Evolutionary conservation across 2,113 vertebrate species (phyloP), one percentile per base, ranked within the genome.

Genomic region (Ellobius talpinus): DNA sequence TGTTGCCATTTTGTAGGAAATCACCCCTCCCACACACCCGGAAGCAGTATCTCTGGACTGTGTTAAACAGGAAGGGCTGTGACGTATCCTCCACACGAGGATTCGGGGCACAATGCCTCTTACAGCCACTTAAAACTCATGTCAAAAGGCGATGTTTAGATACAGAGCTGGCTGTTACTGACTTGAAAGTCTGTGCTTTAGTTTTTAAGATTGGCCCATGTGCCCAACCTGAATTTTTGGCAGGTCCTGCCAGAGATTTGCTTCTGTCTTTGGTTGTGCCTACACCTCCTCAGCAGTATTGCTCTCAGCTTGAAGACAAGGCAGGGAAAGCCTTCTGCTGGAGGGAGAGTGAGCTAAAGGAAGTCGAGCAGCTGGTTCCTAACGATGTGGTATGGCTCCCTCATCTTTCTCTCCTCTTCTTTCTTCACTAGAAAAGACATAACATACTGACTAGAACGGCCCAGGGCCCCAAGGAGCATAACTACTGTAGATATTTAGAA

Each of bases 161-260:
- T 82, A 68, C 33, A 88, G 65, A 96, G 63, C 93, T 87, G n/a
- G 36, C 92, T 91, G 73, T 65, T 61, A 92, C 33, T 87, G 45
- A 93, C 66, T 89, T 94, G 77, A 66, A 94, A 96, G 81, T 92
- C 93, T 90, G 42, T 94, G 68, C 90, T 88, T 85, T 90, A 84
- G 65, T 78, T 96, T 96, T 90, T 78, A 95, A 93, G 52, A 85
- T 85, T 96, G 93, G 78, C 78, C 70, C 0, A 0, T 89, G 70
- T 96, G 61, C 82, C 77, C 87, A 94, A 61, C 58, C 90, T 95
- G 47, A 84, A 97, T 96, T 95, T 96, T 94, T 96, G 91, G 61
- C 93, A 99, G 98, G 96, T 90, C 97, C 98, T 97, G 98, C 99
- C 77, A 97, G 97, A 89, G 98, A 98, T 81, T 90, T 99, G 89